Evolutionary conservation across 2,797 vertebrate species (phyloP).

Genomic region (Glyptemys insculpta): DNA sequence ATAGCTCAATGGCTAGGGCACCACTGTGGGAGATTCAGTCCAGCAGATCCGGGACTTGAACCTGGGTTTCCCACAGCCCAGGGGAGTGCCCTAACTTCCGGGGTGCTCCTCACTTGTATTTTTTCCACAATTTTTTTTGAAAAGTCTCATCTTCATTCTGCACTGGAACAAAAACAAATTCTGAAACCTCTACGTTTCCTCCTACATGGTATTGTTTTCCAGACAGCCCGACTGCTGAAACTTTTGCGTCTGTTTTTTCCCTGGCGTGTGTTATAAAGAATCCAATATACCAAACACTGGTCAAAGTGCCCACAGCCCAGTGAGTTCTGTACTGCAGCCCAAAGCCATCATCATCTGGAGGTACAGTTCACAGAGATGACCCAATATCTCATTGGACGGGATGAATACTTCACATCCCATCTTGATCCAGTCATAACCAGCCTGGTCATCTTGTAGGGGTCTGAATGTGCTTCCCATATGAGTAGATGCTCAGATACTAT

Average conservation of each 20-base stretch:
- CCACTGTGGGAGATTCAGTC: neutral
- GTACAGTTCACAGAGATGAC: neutral
- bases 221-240: neutral
- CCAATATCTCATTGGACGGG: neutral
- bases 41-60: neutral
- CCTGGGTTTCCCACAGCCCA: neutral
- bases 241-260: neutral
- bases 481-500: neutral
- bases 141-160: neutral
- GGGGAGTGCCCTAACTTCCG: neutral
- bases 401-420: neutral
- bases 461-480: neutral
- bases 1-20: neutral
- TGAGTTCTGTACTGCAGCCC: accelerated
- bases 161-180: neutral
- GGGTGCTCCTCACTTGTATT: neutral
- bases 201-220: neutral
- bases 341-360: neutral
- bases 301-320: accelerated
- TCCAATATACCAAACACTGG: neutral
- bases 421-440: neutral
- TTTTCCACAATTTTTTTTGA: neutral
- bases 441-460: neutral
- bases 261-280: neutral
- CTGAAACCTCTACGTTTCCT: neutral